Conservation (phyloP, 2,797 vertebrate genomes). For the Pangasius larnaudii region DNA sequence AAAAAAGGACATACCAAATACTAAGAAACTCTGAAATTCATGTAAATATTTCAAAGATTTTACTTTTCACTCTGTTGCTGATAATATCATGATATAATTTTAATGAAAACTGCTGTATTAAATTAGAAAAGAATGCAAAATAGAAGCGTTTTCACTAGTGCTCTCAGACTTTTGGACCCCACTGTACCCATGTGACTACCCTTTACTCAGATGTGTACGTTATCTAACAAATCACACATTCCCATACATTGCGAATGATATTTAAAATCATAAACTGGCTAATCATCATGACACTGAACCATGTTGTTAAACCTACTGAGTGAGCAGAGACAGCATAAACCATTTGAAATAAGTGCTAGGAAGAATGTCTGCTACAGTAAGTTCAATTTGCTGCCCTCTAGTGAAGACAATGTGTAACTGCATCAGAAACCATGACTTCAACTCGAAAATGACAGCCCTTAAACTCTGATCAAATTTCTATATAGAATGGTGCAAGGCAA, state of each 20-base stretch:
- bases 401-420: conserved; percentile 32
- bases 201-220: not conserved
- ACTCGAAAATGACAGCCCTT: not conserved
- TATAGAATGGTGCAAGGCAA: not conserved
- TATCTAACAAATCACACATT: not conserved
- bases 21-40: too few relatives aligned
- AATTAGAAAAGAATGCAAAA: too few relatives aligned
- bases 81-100: too few relatives aligned
- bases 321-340: not conserved
- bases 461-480: not conserved
- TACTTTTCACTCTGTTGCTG: too few relatives aligned
- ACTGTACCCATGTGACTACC: not conserved
- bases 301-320: not conserved
- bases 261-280: not conserved
- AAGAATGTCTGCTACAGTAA: not conserved
- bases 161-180: not conserved
- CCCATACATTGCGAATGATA: not conserved
- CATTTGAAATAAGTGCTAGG: not conserved
- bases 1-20: too few relatives aligned
- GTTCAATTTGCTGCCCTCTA: conserved; percentile 49
- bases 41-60: too few relatives aligned
- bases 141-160: too few relatives aligned
- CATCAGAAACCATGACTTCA: not conserved
- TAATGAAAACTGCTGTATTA: too few relatives aligned
- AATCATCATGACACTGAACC: not conserved